Base-by-base conservation (phyloP, 1,140 invertebrate genomes). In the Yoshiicerus persimilis region DNA sequence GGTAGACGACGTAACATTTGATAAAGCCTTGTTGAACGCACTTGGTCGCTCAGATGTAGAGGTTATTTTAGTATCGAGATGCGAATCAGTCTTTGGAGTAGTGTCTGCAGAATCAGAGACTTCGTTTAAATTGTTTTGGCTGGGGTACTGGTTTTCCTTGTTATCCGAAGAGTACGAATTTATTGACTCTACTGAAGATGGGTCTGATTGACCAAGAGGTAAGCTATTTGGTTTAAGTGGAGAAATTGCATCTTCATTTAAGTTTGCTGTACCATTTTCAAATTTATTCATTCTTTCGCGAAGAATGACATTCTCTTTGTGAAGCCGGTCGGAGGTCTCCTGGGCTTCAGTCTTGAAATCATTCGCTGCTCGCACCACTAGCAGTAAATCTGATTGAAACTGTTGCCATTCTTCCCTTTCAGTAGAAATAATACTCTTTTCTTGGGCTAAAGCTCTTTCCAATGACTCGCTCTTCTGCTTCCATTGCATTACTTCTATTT, bases 331-430 rank as follows among this genome's bases (percentile, higher is more conserved):
- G 96, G 93, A 91, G 97, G 96, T 86, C 95, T 94, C 91, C 80
- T 97, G 96, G 0, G 96, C 96, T 92, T 97, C 96, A 30, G 96
- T 96, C 92, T 98, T 97, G 92, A 98, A 98, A 92, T 98, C 97
- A 93, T 98, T 98, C 13, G 98, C 97, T 10, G 99, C 97, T 25
- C 97, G 94, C 0, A 99, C 98, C 0, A 97, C 97, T 93, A 97
- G 97, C 36, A 98, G 93, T 0, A 99, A 93, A 93, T 99, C 98
- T 87, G 95, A 95, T 92, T 98, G 97, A 93, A 98, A 98, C 92
- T 98, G 96, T 91, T 96, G 95, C 98, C 97, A 99, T 92, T 98
- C 97, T 16, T 95, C 94, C 89, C 94, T 95, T 92, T 96, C 95
- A 89, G 94, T 93, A 84, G 93, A 92, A 34, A 95, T 93, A 86